Evolutionary conservation across 2,797 vertebrate genomes (phyloP), one percentile per base, ranked within the genome.

Genomic region (Pogonophryne albipinna): DNA sequence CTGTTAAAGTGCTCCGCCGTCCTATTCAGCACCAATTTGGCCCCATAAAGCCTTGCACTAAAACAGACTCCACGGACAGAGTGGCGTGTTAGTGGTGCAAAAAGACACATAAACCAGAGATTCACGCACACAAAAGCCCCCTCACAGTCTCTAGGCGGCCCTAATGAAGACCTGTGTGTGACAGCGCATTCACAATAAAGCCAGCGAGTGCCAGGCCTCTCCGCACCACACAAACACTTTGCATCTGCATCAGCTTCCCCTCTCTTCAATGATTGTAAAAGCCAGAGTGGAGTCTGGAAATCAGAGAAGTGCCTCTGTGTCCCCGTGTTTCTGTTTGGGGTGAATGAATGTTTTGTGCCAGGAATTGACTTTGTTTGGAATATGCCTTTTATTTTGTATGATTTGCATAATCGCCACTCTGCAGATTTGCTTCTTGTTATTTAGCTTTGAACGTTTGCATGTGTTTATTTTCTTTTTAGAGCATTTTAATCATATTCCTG

Each of bases 1-100:
- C 94, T 92, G 92, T 88, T 93, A 95, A 94, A 95, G 93, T 95
- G 95, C 94, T 94, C 93, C 90, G 90, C 92, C 94, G 94, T 94
- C 90, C 95, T 86, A 91, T 94, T 92, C 86, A 83, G 50, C 75
- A 73, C 86, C 93, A 93, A 94, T 94, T 94, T 94, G 82, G 76
- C 82, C 68, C 86, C 90, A 92, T 95, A 94, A 94, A 94, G 91
- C 82, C 84, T 46, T 45, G 84, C 88, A 89, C 91, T 93, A 89
- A 94, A 93, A 84, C 91, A 82, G 86, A 84, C 90, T 90, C 88
- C 85, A 52, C 87, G 90, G 91, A 92, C 86, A 89, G 83, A 85
- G 86, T 85, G 89, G 80, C 78, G n/a, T 89, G 89, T 94, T 93
- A 92, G 90, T 59, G 87, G 60, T 50, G 85, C 85, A 87, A 87